Percentiles rank a stretch among this genome's conserved stretches.
Evolutionary conservation across 1,140 invertebrate species (phyloP).

Genomic region (Pararge aegeria): DNA sequence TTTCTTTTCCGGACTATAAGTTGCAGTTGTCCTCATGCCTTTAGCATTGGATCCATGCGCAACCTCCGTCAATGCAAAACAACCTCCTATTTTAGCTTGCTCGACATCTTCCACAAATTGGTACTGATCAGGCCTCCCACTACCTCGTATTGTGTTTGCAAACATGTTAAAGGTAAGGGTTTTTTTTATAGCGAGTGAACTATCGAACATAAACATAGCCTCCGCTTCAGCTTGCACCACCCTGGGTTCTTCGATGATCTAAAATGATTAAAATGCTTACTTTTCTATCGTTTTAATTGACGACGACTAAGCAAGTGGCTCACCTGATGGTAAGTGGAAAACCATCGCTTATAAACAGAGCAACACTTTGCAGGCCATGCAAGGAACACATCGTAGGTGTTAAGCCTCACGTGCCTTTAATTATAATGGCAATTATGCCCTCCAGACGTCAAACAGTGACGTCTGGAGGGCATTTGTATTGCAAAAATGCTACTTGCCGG

Average conservation of each 20-base stretch:
- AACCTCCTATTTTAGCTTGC: constrained; percentile 83
- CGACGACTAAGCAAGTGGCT: too few relatives aligned
- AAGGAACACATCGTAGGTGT: too few relatives aligned
- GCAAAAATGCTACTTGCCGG: too few relatives aligned
- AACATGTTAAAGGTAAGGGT: constrained; percentile 82
- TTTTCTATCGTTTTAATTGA: too few relatives aligned
- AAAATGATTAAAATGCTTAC: too few relatives aligned
- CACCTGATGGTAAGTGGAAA: too few relatives aligned
- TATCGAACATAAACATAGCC: constrained; percentile 86
- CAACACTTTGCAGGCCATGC: too few relatives aligned
- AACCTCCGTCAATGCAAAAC: constrained; percentile 93
- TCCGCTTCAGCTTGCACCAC: constrained; percentile 72
- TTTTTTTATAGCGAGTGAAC: constrained; percentile 83
- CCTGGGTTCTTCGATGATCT: constrained; percentile 70
- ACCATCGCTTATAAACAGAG: too few relatives aligned
- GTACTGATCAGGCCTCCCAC: constrained; percentile 81
- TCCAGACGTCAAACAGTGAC: too few relatives aligned
- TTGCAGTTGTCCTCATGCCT: constrained; percentile 90
- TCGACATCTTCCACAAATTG: constrained; percentile 81
- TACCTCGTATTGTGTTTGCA: constrained; percentile 77
- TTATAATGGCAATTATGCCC: too few relatives aligned
- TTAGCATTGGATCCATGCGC: constrained; percentile 93
- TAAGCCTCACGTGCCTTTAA: too few relatives aligned
- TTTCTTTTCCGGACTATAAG: constrained; percentile 86
- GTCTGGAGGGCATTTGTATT: too few relatives aligned